Evolutionary conservation across 92 coral and sea anemone species (phyloP).

Genomic region (Epizoanthus rinbou): DNA sequence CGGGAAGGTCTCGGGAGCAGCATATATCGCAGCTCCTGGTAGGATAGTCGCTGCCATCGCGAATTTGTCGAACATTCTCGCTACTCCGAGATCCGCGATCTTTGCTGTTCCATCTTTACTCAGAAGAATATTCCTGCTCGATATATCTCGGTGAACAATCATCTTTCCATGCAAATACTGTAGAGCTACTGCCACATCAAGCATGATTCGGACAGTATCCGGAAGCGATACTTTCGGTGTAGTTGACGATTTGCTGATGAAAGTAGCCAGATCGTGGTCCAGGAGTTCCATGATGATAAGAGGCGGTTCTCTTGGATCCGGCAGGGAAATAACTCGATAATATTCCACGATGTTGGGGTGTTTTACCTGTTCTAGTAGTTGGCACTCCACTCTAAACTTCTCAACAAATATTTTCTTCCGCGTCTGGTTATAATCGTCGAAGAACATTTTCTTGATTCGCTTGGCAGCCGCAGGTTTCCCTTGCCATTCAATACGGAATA

Average conservation of each 20-base stretch:
- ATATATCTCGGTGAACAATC: constrained; percentile 81
- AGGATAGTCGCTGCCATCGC: constrained; percentile 68
- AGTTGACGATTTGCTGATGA: constrained; percentile 43
- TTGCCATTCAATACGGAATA: constrained; percentile 33
- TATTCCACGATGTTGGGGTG: constrained; percentile 79
- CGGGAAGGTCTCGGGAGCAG: constrained; percentile 77
- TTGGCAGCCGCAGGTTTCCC: constrained; percentile 29
- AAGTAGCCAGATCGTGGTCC: constrained; percentile 57
- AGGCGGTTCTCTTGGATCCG: constrained; percentile 60
- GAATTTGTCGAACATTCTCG: constrained; percentile 72
- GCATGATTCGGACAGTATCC: constrained; percentile 75
- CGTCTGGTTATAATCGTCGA: constrained; percentile 54
- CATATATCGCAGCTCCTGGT: constrained; percentile 70
- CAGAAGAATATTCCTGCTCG: constrained; percentile 75
- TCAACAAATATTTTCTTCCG: constrained; percentile 52
- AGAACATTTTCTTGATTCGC: constrained; percentile 12
- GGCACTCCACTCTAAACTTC: constrained; percentile 66
- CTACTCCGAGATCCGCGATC: constrained; percentile 82
- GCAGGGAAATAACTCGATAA: constrained; percentile 62
- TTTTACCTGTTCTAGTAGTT: constrained; percentile 43
- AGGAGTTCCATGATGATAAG: constrained; percentile 74
- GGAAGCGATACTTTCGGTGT: constrained; percentile 57
- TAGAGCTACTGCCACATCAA: constrained; percentile 73
- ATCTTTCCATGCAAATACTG: constrained; percentile 63
- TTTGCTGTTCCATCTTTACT: constrained; percentile 60